phyloP scores from a whole-genome alignment of 2,797 vertebrate species.

The Selene dorsalis region DNA sequence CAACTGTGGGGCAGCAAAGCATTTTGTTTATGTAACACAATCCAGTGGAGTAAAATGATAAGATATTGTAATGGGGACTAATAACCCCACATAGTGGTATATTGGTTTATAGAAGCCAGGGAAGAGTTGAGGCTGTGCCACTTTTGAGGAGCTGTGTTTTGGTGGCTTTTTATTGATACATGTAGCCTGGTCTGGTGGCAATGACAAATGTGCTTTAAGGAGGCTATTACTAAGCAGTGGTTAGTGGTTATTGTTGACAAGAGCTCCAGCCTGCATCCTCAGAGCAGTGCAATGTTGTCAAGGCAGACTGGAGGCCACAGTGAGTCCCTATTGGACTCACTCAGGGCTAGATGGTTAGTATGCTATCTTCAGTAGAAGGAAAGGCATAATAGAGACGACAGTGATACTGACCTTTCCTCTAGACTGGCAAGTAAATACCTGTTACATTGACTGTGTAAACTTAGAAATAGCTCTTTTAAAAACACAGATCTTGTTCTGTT shows the following conservation, averaged over 20 bases:
- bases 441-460: too few relatives aligned
- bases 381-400: background rate
- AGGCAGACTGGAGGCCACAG: too few relatives aligned
- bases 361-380: background rate
- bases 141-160: too few relatives aligned
- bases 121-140: background rate
- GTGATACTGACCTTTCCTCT: background rate
- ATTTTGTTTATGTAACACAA: conserved; percentile 15
- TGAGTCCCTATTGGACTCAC: too few relatives aligned
- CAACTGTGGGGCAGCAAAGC: background rate
- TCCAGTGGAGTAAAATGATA: background rate
- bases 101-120: background rate
- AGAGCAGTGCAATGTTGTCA: background rate
- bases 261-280: too few relatives aligned
- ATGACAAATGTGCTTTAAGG: too few relatives aligned
- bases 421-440: too few relatives aligned
- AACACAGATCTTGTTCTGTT: background rate
- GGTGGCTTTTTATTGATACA: too few relatives aligned
- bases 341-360: background rate
- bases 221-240: too few relatives aligned
- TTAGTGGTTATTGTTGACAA: too few relatives aligned
- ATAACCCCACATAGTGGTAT: background rate
- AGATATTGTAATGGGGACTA: conserved; percentile 2
- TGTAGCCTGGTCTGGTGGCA: too few relatives aligned
- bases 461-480: background rate